Conservation (phyloP, 2,797 vertebrate species). For the Platyrinchus mystaceus region DNA sequence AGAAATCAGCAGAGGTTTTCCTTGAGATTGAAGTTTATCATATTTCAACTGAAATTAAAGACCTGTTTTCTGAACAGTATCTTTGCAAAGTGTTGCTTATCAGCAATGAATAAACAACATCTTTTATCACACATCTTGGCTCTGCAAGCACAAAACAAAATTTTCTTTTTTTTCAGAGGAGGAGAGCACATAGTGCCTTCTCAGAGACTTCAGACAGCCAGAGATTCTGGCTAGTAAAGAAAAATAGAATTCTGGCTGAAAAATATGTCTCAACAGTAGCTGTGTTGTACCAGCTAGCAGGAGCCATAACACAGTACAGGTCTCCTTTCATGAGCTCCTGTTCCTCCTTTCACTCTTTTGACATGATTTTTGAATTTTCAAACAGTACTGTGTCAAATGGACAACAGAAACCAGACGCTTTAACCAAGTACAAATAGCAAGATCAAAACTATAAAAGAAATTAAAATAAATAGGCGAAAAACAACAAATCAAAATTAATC, state of each 20-base stretch:
- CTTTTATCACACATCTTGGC: not conserved
- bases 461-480: not conserved
- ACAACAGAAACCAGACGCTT: not conserved
- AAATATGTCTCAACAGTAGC: not conserved
- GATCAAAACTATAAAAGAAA: not conserved
- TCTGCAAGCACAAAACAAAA: not conserved
- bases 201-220: not conserved
- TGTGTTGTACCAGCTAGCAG: not conserved
- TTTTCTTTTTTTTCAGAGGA: not conserved
- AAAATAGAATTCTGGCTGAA: not conserved
- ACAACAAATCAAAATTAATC: not conserved
- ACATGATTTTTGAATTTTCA: not conserved
- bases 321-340: not conserved
- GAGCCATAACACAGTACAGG: not conserved
- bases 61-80: not conserved
- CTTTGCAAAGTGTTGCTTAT: not conserved
- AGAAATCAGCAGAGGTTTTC: not conserved
- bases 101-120: not conserved
- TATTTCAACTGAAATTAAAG: not conserved
- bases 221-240: not conserved
- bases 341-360: not conserved
- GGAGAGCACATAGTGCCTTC: not conserved
- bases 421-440: not conserved
- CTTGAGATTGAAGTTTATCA: not conserved
- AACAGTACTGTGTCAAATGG: not conserved